These are phyloP conservation scores for Rhinoptilus africanus DNA, from an alignment of 2,113 vertebrate species.

Conservation along the genomic window DNA sequence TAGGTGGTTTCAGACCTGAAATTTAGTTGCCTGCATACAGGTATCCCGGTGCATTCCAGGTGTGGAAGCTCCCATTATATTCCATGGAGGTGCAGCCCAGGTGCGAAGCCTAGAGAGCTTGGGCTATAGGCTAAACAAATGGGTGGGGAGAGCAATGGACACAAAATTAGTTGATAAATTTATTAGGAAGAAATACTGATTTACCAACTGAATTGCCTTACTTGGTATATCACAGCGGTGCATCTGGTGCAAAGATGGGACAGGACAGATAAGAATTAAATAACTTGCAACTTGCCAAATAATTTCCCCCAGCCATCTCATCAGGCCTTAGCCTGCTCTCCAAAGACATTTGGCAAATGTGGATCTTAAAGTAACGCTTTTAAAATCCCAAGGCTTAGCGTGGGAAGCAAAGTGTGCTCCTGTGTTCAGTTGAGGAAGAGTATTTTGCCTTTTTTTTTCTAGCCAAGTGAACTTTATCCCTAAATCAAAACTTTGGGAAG, in stretches of 20 bases:
- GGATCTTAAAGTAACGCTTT: not conserved
- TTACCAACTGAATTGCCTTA: not conserved
- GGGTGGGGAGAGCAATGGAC: not conserved
- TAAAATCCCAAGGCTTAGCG: not conserved
- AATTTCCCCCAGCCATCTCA: not conserved
- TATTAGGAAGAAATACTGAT: not conserved
- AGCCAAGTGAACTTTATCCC: not conserved
- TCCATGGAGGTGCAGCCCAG: not conserved
- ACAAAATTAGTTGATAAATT: not conserved
- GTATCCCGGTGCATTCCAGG: rapidly evolving
- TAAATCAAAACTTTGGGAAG: not conserved
- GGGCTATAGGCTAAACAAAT: not conserved
- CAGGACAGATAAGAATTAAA: not conserved
- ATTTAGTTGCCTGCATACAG: not conserved
- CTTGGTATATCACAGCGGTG: not conserved
- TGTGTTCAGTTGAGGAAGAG: not conserved
- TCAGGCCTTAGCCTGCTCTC: not conserved
- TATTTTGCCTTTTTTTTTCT: not conserved
- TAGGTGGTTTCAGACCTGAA: not conserved
- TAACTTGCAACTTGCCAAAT: not conserved
- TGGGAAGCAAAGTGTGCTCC: not conserved
- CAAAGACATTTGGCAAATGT: not conserved
- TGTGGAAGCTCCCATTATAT: not conserved
- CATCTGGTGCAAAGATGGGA: not conserved
- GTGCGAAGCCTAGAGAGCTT: not conserved